A percentile compares a stretch with the other conserved stretches of the same genome.
Conservation (phyloP, 2,797 vertebrate genomes). For the Xenentodon cancila region DNA sequence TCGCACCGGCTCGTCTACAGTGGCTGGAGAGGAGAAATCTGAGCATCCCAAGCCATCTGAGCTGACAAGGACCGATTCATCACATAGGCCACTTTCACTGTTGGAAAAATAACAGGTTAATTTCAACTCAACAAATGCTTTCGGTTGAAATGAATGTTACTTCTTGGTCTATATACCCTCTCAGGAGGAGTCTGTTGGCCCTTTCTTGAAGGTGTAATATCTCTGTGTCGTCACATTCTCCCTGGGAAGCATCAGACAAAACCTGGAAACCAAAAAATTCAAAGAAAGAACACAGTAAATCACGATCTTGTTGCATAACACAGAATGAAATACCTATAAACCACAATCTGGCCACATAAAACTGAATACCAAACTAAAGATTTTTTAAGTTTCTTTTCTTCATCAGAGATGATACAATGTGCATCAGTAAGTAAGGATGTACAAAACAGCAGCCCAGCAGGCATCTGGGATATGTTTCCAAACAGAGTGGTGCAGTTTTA, state of each 20-base stretch:
- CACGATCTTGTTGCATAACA: neutral
- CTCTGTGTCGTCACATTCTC: conserved; percentile 80
- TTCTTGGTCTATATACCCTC: conserved; percentile 71
- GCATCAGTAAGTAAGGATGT: conserved; percentile 12
- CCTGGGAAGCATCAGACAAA: conserved; percentile 70
- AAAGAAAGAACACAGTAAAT: neutral
- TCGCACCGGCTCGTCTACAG: conserved; percentile 60
- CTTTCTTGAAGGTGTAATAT: conserved; percentile 84
- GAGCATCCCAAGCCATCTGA: conserved; percentile 81
- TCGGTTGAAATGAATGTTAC: neutral
- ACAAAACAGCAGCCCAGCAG: conserved; percentile 23
- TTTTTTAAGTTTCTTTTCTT: no score
- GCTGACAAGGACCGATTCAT: conserved; percentile 73
- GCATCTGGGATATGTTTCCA: conserved; percentile 42
- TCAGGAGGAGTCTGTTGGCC: conserved; percentile 81
- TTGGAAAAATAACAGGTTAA: conserved; percentile 30
- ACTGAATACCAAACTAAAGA: no score
- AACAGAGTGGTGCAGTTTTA: conserved; percentile 27
- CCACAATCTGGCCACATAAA: no score
- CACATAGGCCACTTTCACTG: conserved; percentile 67
- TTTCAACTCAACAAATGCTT: neutral
- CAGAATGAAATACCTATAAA: no score
- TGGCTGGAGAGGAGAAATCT: conserved; percentile 72
- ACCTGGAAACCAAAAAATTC: conserved; percentile 41
- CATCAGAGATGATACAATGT: neutral